Base-by-base conservation (phyloP, 2,113 vertebrate species). In the Lepisosteus oculatus region DNA sequence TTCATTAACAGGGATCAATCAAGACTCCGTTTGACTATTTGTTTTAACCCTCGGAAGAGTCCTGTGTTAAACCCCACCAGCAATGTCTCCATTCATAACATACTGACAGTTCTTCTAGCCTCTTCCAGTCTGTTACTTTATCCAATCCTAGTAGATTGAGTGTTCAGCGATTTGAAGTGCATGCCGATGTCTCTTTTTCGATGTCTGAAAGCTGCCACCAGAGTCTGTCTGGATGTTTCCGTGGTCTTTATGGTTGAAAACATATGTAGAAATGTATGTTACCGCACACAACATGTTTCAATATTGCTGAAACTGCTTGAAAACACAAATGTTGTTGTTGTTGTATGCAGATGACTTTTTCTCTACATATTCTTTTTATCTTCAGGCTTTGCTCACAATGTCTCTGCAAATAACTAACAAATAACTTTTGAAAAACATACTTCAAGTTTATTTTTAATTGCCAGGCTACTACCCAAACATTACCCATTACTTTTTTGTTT, bases 401-500 rank as follows among this genome's bases (percentile, higher is more conserved):
- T 29, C 29, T 67, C 47, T 55, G 29, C 47, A 41, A 55, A 55
- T 17, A 4, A 47, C 45, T 51, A 51, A 51, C 5, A 17, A 29
- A 43, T 41, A 47, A 3, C 11, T 65, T 8, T 6, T 4, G 1
- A 61, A 13, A 61, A 61, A 61, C 51, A 56, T 29, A 69, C 29
- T 51, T 6, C 5, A 5, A 6, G 9, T 51, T 6, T 51, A 9
- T 51, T 51, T 9, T 51, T 51, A 51, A 51, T 51, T 51, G 47
- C 47, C 47, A 62, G 43, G 29, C 69, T 61, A 64, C 15, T 15
- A 63, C 41, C 44, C 61, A 73, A 74, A 67, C 45, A 51, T 17
- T 62, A 47, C 29, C 29, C 47, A 29, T 29, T 17, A 57, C 64
- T 71, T 79, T 74, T 56, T 61, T 41, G 57, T 62, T 70, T 72